A percentile compares a stretch with the other conserved stretches of the same genome.
Evolutionary conservation across 1,140 invertebrate genomes (phyloP).

Genomic region (Brachionus rubens): DNA sequence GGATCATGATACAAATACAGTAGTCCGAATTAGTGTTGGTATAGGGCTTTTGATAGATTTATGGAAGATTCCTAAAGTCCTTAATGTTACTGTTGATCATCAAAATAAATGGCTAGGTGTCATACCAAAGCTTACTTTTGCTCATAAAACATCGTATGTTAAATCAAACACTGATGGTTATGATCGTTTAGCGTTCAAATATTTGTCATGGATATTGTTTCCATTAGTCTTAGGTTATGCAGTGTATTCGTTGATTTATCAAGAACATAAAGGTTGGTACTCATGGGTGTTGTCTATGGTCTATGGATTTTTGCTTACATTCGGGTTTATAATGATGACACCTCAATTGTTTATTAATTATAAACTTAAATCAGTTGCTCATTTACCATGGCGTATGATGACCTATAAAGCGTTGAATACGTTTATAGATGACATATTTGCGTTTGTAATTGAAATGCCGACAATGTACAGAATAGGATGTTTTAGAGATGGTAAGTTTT

Average conservation of each 20-base stretch:
- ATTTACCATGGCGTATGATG: slow-evolving; percentile 97
- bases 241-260: slow-evolving; percentile 90
- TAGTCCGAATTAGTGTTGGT: slow-evolving; percentile 77
- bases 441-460: slow-evolving; percentile 99
- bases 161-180: slow-evolving; percentile 39
- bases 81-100: slow-evolving; percentile 48
- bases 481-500: slow-evolving; percentile 79
- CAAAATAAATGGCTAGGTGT: slow-evolving; percentile 20
- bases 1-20: slow-evolving; percentile 96
- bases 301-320: slow-evolving; percentile 95
- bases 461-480: slow-evolving; percentile 88
- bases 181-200: slow-evolving; percentile 78
- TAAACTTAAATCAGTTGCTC: slow-evolving; percentile 96
- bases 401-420: slow-evolving; percentile 99
- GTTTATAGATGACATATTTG: slow-evolving; percentile 99
- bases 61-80: slow-evolving; percentile 97
- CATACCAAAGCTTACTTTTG: not conserved
- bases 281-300: slow-evolving; percentile 81
- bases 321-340: slow-evolving; percentile 99
- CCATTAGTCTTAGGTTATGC: slow-evolving; percentile 87
- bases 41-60: slow-evolving; percentile 93
- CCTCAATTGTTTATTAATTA: slow-evolving; percentile 99
- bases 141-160: slow-evolving; percentile 30
- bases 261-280: slow-evolving; percentile 98
- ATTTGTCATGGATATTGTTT: slow-evolving; percentile 90